phyloP scores from a whole-genome alignment of 2,888 invertebrate species.

The Litoditis marina region DNA sequence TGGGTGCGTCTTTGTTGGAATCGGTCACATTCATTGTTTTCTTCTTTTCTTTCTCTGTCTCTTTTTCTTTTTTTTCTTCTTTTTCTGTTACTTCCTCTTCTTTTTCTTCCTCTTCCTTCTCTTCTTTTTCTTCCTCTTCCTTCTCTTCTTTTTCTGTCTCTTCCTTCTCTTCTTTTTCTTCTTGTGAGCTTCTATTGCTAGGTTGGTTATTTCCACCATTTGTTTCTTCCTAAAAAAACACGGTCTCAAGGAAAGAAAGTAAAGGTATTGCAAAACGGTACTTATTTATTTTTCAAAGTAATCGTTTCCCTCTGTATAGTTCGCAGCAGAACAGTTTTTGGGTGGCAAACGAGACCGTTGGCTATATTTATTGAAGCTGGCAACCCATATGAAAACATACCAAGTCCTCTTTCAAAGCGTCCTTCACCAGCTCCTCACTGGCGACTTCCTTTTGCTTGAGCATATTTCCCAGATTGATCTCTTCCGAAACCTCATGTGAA shows the following conservation, averaged over 20 bases:
- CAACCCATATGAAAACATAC: no score
- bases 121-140: conserved; percentile 1
- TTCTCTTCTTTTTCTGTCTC: neutral
- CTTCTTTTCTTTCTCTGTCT: neutral
- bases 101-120: neutral
- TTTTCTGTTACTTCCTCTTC: conserved; percentile 1
- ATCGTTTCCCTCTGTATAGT: neutral
- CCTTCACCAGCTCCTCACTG: conserved; percentile 6
- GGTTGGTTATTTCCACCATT: neutral
- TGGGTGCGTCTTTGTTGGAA: neutral
- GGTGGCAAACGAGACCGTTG: neutral
- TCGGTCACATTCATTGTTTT: no score
- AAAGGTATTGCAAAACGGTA: neutral
- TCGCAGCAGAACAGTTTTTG: neutral
- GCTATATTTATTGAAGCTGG: no score
- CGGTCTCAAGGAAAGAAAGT: no score
- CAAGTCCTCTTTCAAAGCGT: no score
- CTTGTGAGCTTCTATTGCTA: neutral
- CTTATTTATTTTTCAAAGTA: neutral
- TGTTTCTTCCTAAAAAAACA: no score
- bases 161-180: neutral
- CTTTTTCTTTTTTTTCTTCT: neutral
- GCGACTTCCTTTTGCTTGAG: conserved; percentile 9
- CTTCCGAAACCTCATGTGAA: no score
- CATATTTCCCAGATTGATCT: conserved; percentile 3